These are phyloP conservation scores for Genyomyrus donnyi DNA, from an alignment of 2,113 vertebrate species.

Conservation along the genomic window DNA sequence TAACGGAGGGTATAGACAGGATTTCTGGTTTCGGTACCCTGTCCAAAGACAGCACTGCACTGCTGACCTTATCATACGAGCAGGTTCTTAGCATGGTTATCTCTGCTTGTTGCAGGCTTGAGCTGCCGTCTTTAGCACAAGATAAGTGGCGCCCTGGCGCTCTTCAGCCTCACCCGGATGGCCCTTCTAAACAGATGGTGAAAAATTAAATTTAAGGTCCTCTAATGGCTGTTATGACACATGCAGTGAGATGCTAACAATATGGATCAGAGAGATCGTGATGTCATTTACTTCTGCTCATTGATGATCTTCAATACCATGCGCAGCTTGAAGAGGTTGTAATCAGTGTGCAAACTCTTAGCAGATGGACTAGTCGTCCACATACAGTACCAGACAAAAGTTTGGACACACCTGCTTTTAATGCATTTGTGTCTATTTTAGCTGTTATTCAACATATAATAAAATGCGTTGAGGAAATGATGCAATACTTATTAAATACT, in stretches of 20 bases:
- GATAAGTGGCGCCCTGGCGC: not conserved
- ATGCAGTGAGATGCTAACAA: not conserved
- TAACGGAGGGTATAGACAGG: not conserved
- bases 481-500: not conserved
- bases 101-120: not conserved
- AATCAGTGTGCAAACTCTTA: not conserved
- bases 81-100: not conserved
- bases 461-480: too few relatives aligned
- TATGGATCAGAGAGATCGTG: not conserved
- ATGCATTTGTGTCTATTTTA: too few relatives aligned
- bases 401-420: too few relatives aligned
- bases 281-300: not conserved
- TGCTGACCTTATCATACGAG: not conserved
- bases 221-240: not conserved
- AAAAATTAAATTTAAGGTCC: not conserved
- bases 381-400: not conserved
- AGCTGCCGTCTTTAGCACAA: not conserved
- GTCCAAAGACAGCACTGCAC: not conserved
- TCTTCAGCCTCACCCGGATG: not conserved
- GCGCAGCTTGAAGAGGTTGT: not conserved
- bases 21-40: not conserved
- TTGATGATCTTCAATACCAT: not conserved
- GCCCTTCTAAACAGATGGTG: not conserved
- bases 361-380: not conserved
- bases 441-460: too few relatives aligned